Evolutionary conservation across 2,888 invertebrate genomes (phyloP), one percentile per base, ranked within the genome.

Genomic region (Aelia acuminata): DNA sequence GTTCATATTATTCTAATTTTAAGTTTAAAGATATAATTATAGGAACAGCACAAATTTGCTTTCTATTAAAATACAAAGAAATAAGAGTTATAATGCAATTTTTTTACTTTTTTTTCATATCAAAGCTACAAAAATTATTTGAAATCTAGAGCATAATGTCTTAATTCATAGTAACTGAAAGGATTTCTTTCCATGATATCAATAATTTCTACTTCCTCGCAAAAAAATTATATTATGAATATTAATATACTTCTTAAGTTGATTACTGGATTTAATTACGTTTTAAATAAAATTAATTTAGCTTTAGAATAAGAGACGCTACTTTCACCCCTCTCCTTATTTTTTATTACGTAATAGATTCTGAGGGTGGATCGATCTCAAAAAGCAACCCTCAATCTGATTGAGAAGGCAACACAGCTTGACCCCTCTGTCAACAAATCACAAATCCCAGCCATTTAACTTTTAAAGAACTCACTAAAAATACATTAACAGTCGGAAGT

Each of bases 281-380:
- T 35, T 35, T 35, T 70, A 18, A 1, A 1, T 0, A 15, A 70
- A 31, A 70, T 70, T 20, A 70, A 35, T 35, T 18, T 18, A 80
- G n/a, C 43, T 43, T 13, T 13, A 43, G 11, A n/a, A 47, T 43
- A 87, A 70, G 26, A 87, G 87, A 87, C 87, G 87, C 87, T 87
- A 87, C 87, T 87, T 87, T 87, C 80, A 87, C 63, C 87, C 87
- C 48, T 87, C 63, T 49, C 48, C 87, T n/a, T 80, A 75, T 35
- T 70, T 80, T 87, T 84, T 50, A 39, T 87, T 87, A 87, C 84
- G 87, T 87, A 87, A 87, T 87, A 75, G 84, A 87, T 87, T 70
- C 49, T n/a, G 84, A 80, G 75, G 87, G 87, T 87, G 87, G 43
- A 87, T 87, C 87, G 87, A 87, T 87, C 63, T 53, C 87, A n/a